A percentile compares a stretch with the other conserved stretches of the same genome.
Conservation (phyloP, 1,140 invertebrate genomes). For the Hormaphis cornu region DNA sequence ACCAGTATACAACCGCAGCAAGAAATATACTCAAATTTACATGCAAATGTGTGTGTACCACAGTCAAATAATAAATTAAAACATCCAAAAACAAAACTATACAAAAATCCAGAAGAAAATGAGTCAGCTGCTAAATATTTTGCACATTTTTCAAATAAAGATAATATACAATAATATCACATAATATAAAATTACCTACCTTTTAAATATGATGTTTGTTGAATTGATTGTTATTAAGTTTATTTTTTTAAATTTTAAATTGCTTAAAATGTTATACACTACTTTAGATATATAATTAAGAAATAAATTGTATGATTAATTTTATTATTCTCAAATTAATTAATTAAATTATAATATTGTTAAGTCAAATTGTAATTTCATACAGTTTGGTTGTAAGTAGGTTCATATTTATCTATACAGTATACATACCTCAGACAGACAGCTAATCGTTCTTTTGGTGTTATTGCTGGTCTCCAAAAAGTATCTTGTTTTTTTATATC, state of each 20-base stretch:
- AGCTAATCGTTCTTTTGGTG: constrained; percentile 40
- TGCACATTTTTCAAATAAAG: neutral
- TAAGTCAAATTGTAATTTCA: constrained; percentile 1
- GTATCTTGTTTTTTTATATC: constrained; percentile 41
- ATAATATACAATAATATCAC: neutral
- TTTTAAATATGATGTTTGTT: neutral
- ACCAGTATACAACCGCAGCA: neutral
- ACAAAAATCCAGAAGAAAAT: too few relatives aligned
- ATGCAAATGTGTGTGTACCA: too few relatives aligned
- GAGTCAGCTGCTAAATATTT: neutral
- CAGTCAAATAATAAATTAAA: too few relatives aligned
- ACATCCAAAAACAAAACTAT: neutral
- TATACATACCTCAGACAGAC: constrained; percentile 41
- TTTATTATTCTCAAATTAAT: too few relatives aligned
- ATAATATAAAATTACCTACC: neutral
- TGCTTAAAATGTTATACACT: too few relatives aligned
- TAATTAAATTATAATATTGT: constrained; percentile 2
- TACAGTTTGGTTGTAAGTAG: too few relatives aligned
- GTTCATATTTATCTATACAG: too few relatives aligned
- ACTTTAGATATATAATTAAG: too few relatives aligned
- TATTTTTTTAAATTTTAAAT: neutral
- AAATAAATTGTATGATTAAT: neutral
- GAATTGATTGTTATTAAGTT: neutral
- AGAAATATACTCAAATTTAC: neutral
- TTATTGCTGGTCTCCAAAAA: constrained; percentile 40